Conservation (phyloP, 2,888 invertebrate genomes). For the Galerucella calmariensis region DNA sequence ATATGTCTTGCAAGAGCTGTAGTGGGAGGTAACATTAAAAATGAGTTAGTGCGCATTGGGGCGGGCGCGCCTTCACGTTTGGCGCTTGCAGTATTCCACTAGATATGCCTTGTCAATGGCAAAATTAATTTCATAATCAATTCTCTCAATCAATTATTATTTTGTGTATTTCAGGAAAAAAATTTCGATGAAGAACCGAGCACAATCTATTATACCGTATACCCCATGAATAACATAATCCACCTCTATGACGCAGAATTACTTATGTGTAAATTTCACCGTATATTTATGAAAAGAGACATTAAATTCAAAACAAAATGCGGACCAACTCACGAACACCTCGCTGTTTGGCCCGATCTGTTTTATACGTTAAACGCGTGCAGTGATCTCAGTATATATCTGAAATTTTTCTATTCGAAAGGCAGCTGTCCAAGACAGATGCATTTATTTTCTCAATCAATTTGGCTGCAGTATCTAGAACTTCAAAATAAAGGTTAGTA, state of each 20-base stretch:
- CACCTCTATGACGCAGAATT: slow-evolving; percentile 4
- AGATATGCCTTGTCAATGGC: too few relatives aligned
- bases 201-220: neutral
- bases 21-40: too few relatives aligned
- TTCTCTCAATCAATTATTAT: neutral
- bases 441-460: neutral
- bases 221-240: neutral
- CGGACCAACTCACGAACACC: neutral
- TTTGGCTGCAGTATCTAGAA: neutral
- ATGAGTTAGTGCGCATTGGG: too few relatives aligned
- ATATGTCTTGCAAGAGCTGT: too few relatives aligned
- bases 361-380: neutral
- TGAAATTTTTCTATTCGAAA: neutral
- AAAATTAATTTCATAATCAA: too few relatives aligned
- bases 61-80: too few relatives aligned
- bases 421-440: neutral
- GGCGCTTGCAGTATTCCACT: too few relatives aligned
- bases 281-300: slow-evolving; percentile 1
- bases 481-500: too few relatives aligned
- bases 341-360: neutral
- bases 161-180: neutral
- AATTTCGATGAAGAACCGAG: neutral
- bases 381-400: neutral
- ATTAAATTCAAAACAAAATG: neutral
- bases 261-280: neutral